Conservation (phyloP, 2,797 vertebrate species). For the Lithobates sylvaticus region DNA sequence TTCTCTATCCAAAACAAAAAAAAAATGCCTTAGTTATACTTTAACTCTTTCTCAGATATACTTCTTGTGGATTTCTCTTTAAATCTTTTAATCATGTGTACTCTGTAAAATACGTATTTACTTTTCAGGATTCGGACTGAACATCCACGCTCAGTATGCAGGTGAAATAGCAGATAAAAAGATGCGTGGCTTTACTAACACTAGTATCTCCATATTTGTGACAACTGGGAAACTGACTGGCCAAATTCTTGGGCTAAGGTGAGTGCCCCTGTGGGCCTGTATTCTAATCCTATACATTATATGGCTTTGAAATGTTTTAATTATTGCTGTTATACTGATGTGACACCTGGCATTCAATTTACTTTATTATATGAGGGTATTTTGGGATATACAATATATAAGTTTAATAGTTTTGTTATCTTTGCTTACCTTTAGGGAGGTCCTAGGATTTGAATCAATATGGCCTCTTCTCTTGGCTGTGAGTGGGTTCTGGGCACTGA, state of each 20-base stretch:
- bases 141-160: constrained; percentile 77
- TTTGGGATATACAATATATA: not conserved
- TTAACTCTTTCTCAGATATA: too few species aligned
- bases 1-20: too few species aligned
- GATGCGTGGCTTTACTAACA: constrained; percentile 76
- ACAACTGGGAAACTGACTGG: constrained; percentile 78
- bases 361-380: not conserved
- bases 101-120: too few species aligned
- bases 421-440: constrained; percentile 70
- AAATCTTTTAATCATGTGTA: too few species aligned
- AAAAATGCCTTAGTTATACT: too few species aligned
- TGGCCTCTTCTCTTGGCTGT: constrained; percentile 80
- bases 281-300: not conserved
- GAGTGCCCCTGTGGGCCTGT: constrained; percentile 36
- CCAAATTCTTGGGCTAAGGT: constrained; percentile 82
- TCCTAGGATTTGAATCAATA: constrained; percentile 73
- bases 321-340: not conserved
- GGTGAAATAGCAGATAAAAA: constrained; percentile 80
- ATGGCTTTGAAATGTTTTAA: not conserved
- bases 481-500: constrained; percentile 71
- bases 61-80: too few species aligned
- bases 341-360: not conserved
- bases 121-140: constrained; percentile 74
- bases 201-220: constrained; percentile 70
- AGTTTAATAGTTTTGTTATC: not conserved